Evolutionary conservation across 2,113 vertebrate genomes (phyloP).

Genomic region (Trematocara macrostoma): DNA sequence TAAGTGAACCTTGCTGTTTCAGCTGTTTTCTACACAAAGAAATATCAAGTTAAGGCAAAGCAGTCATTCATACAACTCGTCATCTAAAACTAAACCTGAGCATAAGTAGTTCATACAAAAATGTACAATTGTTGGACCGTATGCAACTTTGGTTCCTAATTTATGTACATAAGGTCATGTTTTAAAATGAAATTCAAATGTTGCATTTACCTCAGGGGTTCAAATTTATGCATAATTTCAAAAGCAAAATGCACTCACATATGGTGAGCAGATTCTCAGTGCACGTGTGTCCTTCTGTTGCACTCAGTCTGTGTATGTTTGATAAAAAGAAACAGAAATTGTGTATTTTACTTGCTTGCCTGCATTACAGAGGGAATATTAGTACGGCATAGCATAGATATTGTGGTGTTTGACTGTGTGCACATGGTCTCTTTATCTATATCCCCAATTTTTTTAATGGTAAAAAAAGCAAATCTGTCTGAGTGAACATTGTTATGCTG

Average conservation of each 20-base stretch:
- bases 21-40: background rate
- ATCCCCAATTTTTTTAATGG: background rate
- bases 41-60: background rate
- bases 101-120: background rate
- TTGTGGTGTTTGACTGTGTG: background rate
- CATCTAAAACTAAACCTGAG: background rate
- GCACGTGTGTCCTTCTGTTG: background rate
- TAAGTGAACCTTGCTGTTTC: background rate
- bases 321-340: background rate
- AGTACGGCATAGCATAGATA: background rate
- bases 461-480: background rate
- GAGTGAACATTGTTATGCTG: background rate
- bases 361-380: background rate
- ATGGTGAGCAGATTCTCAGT: background rate
- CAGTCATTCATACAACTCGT: background rate
- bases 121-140: fast-evolving
- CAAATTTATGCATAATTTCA: background rate
- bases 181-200: background rate
- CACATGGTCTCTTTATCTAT: background rate
- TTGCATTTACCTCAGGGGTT: background rate
- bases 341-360: background rate
- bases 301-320: background rate
- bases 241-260: background rate
- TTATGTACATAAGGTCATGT: background rate
- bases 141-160: background rate